phyloP scores from a whole-genome alignment of 2,888 invertebrate genomes.

The Erebia palarica region DNA sequence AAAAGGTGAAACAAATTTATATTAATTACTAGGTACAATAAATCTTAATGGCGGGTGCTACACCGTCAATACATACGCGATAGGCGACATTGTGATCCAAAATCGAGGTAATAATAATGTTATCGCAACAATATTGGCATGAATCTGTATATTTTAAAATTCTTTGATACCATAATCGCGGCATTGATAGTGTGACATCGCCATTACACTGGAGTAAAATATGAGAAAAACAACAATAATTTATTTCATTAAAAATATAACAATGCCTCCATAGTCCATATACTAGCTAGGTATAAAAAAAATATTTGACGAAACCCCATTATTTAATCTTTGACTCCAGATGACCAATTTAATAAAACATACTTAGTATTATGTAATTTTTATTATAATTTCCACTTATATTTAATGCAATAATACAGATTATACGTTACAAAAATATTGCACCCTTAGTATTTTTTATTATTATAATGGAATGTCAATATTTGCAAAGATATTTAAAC shows the following conservation, averaged over 20 bases:
- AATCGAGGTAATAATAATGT: background rate
- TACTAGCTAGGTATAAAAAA: conserved; percentile 15
- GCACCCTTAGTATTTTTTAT: conserved; percentile 29
- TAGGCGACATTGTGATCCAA: background rate
- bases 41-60: conserved; percentile 14
- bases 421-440: conserved; percentile 21
- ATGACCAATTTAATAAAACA: background rate
- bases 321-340: no score
- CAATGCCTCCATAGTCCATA: conserved; percentile 21
- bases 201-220: conserved; percentile 29
- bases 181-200: background rate
- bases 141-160: background rate
- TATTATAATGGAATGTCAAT: conserved; percentile 34
- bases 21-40: conserved; percentile 31
- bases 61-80: background rate
- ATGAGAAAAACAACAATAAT: conserved; percentile 32
- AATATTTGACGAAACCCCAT: conserved; percentile 5
- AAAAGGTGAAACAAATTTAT: conserved; percentile 45
- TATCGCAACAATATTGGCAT: background rate
- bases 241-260: conserved; percentile 22
- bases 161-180: background rate
- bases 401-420: background rate
- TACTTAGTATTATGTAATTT: background rate
- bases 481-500: conserved; percentile 21
- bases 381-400: conserved; percentile 7